Evolutionary conservation across 1,140 invertebrate species (phyloP), one percentile per base, ranked within the genome.

Genomic region (Drosophila rufa): DNA sequence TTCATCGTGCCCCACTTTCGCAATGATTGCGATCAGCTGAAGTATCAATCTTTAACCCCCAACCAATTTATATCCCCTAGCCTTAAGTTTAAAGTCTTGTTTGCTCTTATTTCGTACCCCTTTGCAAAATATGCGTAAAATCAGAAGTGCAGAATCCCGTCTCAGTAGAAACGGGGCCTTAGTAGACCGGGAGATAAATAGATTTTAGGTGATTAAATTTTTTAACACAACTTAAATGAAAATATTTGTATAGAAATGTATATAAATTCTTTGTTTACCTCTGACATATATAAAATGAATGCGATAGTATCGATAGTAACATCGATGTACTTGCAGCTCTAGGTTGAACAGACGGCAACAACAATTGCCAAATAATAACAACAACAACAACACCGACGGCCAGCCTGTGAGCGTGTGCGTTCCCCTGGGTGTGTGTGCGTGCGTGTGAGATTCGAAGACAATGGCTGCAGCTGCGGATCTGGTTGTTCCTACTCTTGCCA

Each of bases 401-500:
- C 11, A 46, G 33, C 66, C 43, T 51, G 58, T 51, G 58, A 60
- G 58, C 60, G 73, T 75, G 60, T 74, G 40, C 75, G 59, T 56
- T 64, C 45, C 50, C 53, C 33, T 55, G 33, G 36, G 53, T 56
- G 50, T 75, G 57, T 75, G 74, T 75, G 74, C 76, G 75, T 79
- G 69, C 69, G 78, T 81, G 61, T 85, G 86, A 80, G 77, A 92
- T 92, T 91, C 89, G 91, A 87, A 91, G 92, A 89, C 87, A 86
- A 92, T 92, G 92, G 92, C 91, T 92, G 86, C 82, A 92, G 92
- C 90, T 92, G 90, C 80, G 86, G 92, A 92, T 75, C 84, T 90
- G 76, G 89, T 87, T 92, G 87, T 90, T 92, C 92, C 92, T 89
- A 90, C 92, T 76, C 79, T 92, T 86, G 92, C 92, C 89, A 89